Conservation (phyloP, 2,888 invertebrate genomes). For the Melolontha melolontha region DNA sequence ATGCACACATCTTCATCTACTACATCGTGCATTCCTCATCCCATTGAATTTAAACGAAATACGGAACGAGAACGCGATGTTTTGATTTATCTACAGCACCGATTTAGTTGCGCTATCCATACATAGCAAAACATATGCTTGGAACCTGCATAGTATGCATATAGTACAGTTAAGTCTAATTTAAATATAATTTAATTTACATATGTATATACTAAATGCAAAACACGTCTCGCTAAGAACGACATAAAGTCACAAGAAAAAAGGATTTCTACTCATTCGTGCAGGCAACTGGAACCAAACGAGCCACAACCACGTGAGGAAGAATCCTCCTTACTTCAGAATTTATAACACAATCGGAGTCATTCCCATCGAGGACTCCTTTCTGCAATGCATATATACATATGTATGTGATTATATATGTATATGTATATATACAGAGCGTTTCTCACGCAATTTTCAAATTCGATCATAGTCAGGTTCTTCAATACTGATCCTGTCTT, state of each 20-base stretch:
- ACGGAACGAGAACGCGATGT: constrained; percentile 29
- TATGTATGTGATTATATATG: too few relatives aligned
- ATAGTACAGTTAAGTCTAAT: constrained; percentile 32
- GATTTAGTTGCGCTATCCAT: constrained; percentile 21
- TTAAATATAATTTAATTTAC: constrained; percentile 37
- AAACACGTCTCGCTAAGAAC: constrained; percentile 38
- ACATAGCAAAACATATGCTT: background rate
- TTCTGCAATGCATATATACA: background rate
- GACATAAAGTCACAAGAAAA: constrained; percentile 28
- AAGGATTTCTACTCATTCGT: constrained; percentile 22
- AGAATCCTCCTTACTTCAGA: background rate
- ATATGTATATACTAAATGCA: constrained; percentile 36
- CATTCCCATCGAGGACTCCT: constrained; percentile 26
- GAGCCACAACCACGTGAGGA: background rate
- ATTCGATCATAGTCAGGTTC: constrained; percentile 18
- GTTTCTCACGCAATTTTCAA: constrained; percentile 35
- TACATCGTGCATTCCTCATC: constrained; percentile 8
- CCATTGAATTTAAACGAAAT: constrained; percentile 32
- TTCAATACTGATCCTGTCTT: background rate
- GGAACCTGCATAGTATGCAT: background rate
- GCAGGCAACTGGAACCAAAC: constrained; percentile 21
- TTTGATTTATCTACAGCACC: constrained; percentile 33
- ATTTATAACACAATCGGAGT: constrained; percentile 18
- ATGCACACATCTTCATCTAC: background rate
- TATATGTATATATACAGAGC: too few relatives aligned